phyloP scores from a whole-genome alignment of 2,113 vertebrate genomes.

The Rhabdomys dilectus region DNA sequence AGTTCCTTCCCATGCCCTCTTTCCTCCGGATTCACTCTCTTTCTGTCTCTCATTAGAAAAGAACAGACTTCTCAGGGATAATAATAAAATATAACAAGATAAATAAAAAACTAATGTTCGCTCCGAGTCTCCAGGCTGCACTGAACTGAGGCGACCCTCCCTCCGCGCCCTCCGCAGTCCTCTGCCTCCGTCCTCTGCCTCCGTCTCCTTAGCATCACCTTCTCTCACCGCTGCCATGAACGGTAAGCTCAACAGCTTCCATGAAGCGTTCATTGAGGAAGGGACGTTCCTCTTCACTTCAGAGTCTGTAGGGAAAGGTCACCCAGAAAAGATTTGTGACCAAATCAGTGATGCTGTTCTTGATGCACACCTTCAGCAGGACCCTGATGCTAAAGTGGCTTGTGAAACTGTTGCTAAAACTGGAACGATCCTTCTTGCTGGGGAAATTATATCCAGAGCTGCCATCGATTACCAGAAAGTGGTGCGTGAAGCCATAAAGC shows the following conservation, averaged over 20 bases:
- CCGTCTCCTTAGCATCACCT: neutral
- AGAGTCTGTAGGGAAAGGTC: conserved; percentile 97
- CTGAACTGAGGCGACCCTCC: accelerated
- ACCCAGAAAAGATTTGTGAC: conserved; percentile 98
- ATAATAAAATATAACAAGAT: neutral
- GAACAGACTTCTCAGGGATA: neutral
- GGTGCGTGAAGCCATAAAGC: conserved; percentile 96
- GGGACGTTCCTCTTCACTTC: conserved; percentile 97
- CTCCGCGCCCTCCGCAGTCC: accelerated
- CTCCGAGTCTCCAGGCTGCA: neutral
- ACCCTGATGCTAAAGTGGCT: conserved; percentile 97
- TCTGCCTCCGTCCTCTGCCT: neutral
- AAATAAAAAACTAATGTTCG: neutral
- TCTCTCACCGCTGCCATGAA: conserved; percentile 89
- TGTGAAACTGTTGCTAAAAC: conserved; percentile 98
- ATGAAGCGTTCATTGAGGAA: conserved; percentile 94
- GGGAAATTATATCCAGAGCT: conserved; percentile 96
- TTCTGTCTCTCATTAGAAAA: neutral
- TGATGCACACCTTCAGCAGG: conserved; percentile 97
- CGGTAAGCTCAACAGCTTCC: conserved; percentile 95
- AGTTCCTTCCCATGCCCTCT: neutral
- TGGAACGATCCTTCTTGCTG: conserved; percentile 97
- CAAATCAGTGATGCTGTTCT: conserved; percentile 97
- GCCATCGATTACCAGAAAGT: conserved; percentile 95
- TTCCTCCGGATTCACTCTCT: neutral